Base-by-base conservation (phyloP, 2,888 invertebrate species). In the Netelia inedita region DNA sequence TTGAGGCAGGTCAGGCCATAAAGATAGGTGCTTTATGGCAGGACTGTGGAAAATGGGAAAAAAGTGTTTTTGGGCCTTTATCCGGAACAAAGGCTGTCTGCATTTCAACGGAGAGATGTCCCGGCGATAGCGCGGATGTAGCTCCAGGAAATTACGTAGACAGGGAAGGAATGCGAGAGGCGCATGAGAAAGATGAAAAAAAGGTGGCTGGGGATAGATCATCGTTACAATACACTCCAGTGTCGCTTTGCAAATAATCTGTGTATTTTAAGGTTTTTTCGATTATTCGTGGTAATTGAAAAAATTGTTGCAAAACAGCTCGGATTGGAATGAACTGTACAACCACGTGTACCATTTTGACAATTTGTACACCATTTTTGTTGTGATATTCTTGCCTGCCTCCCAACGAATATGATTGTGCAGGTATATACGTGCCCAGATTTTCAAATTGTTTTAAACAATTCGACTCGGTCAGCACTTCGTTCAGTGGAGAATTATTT, bases 291-390 rank as follows among this genome's bases (percentile, higher is more conserved):
- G 86, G 86, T 55, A 88, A 76, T 79, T 86, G 79, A 74, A 88
- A 87, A 79, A 88, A 86, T 9, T 59, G 57, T 86, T 82, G 82
- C 10, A 88, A 83, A n/a, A 88, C 88, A 19, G 23, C 8, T 65
- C 87, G 73, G 10, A 88, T 61, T 2, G 85, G 81, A 82, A 89
- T 88, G 43, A 87, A 88, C 82, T 88, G 86, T 1, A 82, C 86
- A 57, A 75, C 84, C 61, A 87, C 84, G 14, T 78, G 86, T n/a
- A 81, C 59, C 28, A 66, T 72, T 72, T 73, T 72, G 1, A 80
- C 61, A n/a, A 80, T 78, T 55, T 81, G 71, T 23, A 74, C 61
- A n/a, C 75, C 82, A 21, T 72, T 72, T 76, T 75, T 41, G 19
- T 82, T 68, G 46, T n/a, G 50, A 50, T 78, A 85, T 72, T 88